Evolutionary conservation across 2,797 vertebrate species (phyloP), one percentile per base, ranked within the genome.

Genomic region (Urophycis tenuis): DNA sequence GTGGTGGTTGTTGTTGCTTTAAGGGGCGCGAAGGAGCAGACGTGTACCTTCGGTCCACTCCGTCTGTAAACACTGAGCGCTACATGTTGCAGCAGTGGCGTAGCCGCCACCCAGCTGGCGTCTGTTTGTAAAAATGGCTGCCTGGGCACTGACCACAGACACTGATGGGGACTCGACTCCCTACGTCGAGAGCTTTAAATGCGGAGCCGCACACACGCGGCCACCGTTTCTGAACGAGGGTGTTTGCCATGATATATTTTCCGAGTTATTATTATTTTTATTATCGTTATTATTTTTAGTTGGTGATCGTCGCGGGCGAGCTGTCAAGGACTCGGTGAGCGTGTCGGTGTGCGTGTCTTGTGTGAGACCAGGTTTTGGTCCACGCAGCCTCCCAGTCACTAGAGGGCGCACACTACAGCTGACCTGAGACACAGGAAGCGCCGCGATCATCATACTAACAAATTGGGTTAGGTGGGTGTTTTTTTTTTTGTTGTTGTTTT

Each of bases 1-100:
- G 88, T 90, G 90, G 91, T 88, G 90, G 91, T 91, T 92, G 89
- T 92, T 88, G 89, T 91, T 92, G 92, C 90, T 94, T 93, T 93
- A 93, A 91, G 88, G 88, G 88, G 87, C 89, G 84, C 60, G 86
- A 85, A 87, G 81, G 89, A 86, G 79, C 19, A 9, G 76, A 9
- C n/a, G 78, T 30, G 85, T 87, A 88, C 86, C 89, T 87, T 87
- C 77, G 85, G 78, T 83, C 87, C 86, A 91, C 83, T 91, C 86
- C 87, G 87, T 92, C 90, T 92, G 87, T 87, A 92, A 92, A 94
- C 93, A 92, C 90, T 92, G 90, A 92, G 83, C 89, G 87, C 83
- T 90, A 86, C 87, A 84, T 84, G 81, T 85, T 45, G 85, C 87
- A 82, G 83, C 77, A 53, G 89, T 71, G 84, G 85, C 53, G 0